Evolutionary conservation across 1,140 invertebrate species (phyloP), one percentile per base, ranked within the genome.

Genomic region (Phymastichus coffea): DNA sequence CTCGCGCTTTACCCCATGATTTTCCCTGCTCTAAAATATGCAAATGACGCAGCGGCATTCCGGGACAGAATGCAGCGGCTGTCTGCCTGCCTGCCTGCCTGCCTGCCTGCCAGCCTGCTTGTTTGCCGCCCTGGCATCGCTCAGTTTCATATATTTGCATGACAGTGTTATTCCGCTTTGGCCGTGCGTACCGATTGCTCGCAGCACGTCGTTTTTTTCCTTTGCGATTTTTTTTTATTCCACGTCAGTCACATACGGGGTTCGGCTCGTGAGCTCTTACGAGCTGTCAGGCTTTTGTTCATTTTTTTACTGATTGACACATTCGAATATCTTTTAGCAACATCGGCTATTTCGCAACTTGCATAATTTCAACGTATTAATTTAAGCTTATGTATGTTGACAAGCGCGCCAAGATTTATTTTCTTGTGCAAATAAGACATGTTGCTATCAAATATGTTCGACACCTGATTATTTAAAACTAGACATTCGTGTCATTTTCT

Each of bases 121-220:
- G 28, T 30, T 23, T 25, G 3, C 30, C 23, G 38, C 6, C 10
- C 22, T 14, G 23, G 22, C 30, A 23, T 26, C 48, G 48, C 51
- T 47, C 43, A 17, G 33, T 22, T 22, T 33, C 6, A 49, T 59
- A 37, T 66, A 72, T 75, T 73, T 75, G 74, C 73, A 75, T 73
- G 68, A 72, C 71, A 73, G 74, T 73, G 69, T 73, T 70, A 71
- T 73, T 67, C 63, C 61, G 52, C 62, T 71, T 55, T 47, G 14
- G 20, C 37, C 28, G 26, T 4, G 38, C 10, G 20, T 10, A 8
- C 14, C 49, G 20, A 25, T 22, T 35, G 12, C n/a, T 37, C n/a
- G 10, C 19, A 14, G 4, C 15, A 4, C 12, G 23, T 35, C 20
- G 23, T n/a, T 28, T 26, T 49, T 44, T 20, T 44, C 20, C 20